Evolutionary conservation across 2,888 invertebrate species (phyloP), one percentile per base, ranked within the genome.

Genomic region (Xanthorhoe designata): DNA sequence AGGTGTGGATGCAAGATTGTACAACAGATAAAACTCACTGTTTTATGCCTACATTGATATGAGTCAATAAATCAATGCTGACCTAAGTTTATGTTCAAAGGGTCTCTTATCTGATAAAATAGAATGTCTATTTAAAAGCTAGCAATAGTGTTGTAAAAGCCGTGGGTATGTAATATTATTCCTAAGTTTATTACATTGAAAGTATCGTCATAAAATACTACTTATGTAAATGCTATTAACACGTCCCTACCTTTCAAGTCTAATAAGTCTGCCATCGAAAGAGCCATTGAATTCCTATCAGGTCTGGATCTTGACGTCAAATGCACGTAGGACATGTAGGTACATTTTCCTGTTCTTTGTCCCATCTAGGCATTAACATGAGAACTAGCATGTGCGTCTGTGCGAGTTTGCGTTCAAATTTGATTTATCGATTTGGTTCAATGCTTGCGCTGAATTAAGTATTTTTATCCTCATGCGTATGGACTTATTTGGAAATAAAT

Each of bases 311-410:
- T 80, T 80, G 82, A 82, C 84, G 84, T 84, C 83, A 82, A 73
- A 47, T 73, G 70, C 66, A 75, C 57, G 50, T 50, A 45, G 57
- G 72, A 69, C 66, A 75, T 57, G 50, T 50, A 45, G 57, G 72
- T 64, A 68, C 80, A 82, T 90, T 90, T 89, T 90, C 90, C 90
- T 90, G 88, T 83, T 86, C 87, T 84, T 88, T 87, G 86, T 77
- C 76, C 70, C 72, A 72, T 76, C 71, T 73, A 77, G 74, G 66
- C 75, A 86, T 87, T 85, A 83, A 74, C 83, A 85, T 84, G 56
- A 17, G 57, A 67, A 66, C 60, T 71, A 56, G 85, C 87, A 85
- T n/a, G 24, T 24, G 24, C 24, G 24, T 24, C 24, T 88, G 86
- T 79, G 81, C 83, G 78, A 57, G 80, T 79, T 82, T 81, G 81